A percentile compares a stretch with the other conserved stretches of the same genome.
Conservation (phyloP, 2,888 invertebrate species). For the Lathronympha strigana region DNA sequence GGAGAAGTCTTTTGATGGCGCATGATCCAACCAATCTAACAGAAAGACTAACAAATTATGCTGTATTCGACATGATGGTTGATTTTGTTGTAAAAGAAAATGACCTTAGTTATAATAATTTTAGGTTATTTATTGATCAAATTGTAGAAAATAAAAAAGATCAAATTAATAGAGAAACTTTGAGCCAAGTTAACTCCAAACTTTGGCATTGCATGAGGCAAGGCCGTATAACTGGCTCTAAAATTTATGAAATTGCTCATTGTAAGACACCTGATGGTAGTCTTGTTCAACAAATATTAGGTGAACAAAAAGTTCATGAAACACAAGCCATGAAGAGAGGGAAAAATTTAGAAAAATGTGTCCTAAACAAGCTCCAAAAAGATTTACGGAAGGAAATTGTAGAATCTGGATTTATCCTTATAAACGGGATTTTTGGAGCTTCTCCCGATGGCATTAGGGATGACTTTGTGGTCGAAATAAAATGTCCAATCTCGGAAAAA, state of each 20-base stretch:
- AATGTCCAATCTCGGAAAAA: background rate
- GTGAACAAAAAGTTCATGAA: background rate
- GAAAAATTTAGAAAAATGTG: background rate
- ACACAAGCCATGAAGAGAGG: background rate
- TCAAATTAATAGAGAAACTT: background rate
- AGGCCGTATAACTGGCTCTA: slow-evolving; percentile 9
- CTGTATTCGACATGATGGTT: slow-evolving; percentile 3
- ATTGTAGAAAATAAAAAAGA: background rate
- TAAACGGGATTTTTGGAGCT: slow-evolving; percentile 5
- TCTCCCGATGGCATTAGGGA: background rate
- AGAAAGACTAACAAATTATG: slow-evolving; percentile 3
- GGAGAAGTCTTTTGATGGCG: background rate
- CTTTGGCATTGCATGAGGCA: slow-evolving; percentile 11
- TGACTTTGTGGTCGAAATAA: background rate
- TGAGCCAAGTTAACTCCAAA: slow-evolving; percentile 1
- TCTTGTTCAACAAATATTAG: background rate
- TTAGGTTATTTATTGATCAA: background rate
- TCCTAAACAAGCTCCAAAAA: background rate
- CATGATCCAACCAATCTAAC: background rate
- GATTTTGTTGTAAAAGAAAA: background rate
- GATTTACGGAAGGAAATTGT: background rate
- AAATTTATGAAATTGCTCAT: slow-evolving; percentile 8
- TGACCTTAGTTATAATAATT: background rate
- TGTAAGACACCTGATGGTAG: slow-evolving; percentile 9
- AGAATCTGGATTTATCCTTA: background rate